Conservation (phyloP, 2,797 vertebrate genomes). For the Nasua narica region DNA sequence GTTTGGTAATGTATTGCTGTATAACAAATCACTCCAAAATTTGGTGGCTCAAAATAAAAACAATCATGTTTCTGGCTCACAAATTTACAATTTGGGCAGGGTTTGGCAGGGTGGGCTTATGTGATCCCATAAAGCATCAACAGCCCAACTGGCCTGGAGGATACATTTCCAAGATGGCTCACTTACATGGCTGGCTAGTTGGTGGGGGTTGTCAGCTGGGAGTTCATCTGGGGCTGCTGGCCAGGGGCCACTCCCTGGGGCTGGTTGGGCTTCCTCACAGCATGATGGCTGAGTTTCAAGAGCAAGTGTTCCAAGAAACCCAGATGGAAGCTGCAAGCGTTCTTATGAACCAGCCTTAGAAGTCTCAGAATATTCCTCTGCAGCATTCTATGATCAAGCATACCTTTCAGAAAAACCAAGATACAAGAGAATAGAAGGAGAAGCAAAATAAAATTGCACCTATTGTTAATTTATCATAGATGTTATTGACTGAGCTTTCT, state of each 20-base stretch:
- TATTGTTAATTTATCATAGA: not conserved
- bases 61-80: not conserved
- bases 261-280: slow-evolving; percentile 1
- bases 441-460: not conserved
- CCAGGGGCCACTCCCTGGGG: not conserved
- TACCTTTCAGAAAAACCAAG: not conserved
- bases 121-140: not conserved
- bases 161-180: not conserved
- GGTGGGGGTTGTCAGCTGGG: not conserved
- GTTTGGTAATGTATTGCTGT: not conserved
- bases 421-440: not conserved
- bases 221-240: slow-evolving; percentile 8
- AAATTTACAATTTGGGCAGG: not conserved
- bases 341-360: not conserved
- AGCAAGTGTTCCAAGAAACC: not conserved
- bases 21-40: slow-evolving; percentile 25
- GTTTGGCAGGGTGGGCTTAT: not conserved
- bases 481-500: not conserved
- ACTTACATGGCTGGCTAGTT: not conserved
- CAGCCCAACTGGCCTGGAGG: not conserved
- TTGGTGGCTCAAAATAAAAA: slow-evolving; percentile 31
- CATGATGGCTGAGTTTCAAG: slow-evolving; percentile 34
- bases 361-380: not conserved
- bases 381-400: not conserved
- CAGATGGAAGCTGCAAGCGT: slow-evolving; percentile 23